Conservation (phyloP, 2,888 invertebrate genomes). For the Brenthis ino region DNA sequence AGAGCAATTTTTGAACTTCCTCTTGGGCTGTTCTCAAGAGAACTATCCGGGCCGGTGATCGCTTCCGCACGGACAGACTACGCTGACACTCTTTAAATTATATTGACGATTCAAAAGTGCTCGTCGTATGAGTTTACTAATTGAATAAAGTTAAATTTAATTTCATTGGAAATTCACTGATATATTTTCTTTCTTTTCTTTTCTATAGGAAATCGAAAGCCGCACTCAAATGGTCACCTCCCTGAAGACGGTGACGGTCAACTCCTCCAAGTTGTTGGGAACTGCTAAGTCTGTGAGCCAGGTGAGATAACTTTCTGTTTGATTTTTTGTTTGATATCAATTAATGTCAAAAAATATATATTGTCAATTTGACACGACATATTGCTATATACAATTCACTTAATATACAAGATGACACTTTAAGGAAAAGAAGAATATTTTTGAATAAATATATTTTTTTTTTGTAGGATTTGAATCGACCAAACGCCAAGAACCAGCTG, state of each 20-base stretch:
- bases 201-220: slow-evolving; percentile 85
- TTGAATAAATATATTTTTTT: neutral
- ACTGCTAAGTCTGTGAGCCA: slow-evolving; percentile 95
- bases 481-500: slow-evolving; percentile 94
- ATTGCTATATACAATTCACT: too few species aligned
- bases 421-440: too few species aligned
- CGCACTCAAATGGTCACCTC: slow-evolving; percentile 92
- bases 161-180: neutral
- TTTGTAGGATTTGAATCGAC: slow-evolving; percentile 89
- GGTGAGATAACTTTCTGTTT: slow-evolving; percentile 45
- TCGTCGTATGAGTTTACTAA: neutral
- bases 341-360: too few species aligned
- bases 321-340: too few species aligned
- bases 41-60: neutral
- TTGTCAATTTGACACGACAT: too few species aligned
- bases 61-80: neutral
- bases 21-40: neutral
- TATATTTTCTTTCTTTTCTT: slow-evolving; percentile 8
- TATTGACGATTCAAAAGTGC: neutral
- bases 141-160: neutral
- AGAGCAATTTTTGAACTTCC: too few species aligned
- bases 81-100: neutral
- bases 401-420: too few species aligned
- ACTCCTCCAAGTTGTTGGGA: slow-evolving; percentile 91
- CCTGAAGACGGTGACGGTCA: slow-evolving; percentile 92